These are phyloP conservation scores for Scrobipalpa atriplicella DNA, from an alignment of 2,888 invertebrate genomes.

Conservation along the genomic window DNA sequence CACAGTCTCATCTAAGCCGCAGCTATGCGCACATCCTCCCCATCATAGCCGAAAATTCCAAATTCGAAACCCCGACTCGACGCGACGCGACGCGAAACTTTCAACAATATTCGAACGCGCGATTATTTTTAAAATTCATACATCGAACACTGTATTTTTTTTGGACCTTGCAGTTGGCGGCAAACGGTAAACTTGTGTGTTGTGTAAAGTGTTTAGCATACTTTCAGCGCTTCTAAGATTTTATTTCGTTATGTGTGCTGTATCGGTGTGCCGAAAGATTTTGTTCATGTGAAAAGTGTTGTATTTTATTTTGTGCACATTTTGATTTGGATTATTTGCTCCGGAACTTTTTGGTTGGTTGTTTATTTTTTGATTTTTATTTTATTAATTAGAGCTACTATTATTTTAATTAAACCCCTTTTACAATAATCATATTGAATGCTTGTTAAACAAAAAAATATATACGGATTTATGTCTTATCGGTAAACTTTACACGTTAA, in stretches of 20 bases:
- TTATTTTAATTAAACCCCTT: conserved; percentile 24
- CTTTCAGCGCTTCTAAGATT: conserved; percentile 69
- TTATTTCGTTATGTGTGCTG: conserved; percentile 66
- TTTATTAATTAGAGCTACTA: conserved; percentile 30
- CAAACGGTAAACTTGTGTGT: conserved; percentile 79
- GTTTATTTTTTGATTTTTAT: conserved; percentile 51
- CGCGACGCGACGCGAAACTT: conserved; percentile 72
- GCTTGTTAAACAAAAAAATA: background rate
- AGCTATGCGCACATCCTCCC: conserved; percentile 82
- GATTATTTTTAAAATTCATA: conserved; percentile 45
- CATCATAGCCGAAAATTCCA: conserved; percentile 76
- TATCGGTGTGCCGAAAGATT: conserved; percentile 69
- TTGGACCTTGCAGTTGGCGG: conserved; percentile 65
- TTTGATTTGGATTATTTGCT: conserved; percentile 79
- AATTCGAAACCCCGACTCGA: conserved; percentile 65
- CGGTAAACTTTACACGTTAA: too few species aligned
- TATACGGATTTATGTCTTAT: too few species aligned
- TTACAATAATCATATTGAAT: conserved; percentile 4
- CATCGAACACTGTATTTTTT: conserved; percentile 28
- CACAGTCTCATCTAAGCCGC: conserved; percentile 82
- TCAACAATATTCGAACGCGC: conserved; percentile 48
- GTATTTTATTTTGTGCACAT: conserved; percentile 75
- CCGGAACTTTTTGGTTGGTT: conserved; percentile 79
- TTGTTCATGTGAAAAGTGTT: conserved; percentile 73
- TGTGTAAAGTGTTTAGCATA: conserved; percentile 68